A percentile compares a stretch with the other conserved stretches of the same genome.
phyloP scores from a whole-genome alignment of 1,140 invertebrate genomes.

The Heliconius congener region DNA sequence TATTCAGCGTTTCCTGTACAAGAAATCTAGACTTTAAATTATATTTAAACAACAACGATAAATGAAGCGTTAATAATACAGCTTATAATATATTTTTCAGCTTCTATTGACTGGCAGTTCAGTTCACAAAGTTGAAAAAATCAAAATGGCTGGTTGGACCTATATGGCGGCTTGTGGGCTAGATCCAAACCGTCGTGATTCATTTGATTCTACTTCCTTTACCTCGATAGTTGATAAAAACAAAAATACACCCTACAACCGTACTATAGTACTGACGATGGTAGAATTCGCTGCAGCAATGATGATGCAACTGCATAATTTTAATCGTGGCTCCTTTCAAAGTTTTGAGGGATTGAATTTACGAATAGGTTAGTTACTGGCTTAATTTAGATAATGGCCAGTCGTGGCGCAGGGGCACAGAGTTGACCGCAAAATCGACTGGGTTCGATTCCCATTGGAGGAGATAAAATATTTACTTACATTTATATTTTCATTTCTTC shows the following conservation, averaged over 20 bases:
- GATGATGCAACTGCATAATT: slow-evolving; percentile 80
- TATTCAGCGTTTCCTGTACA: too few relatives aligned
- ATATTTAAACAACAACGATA: background rate
- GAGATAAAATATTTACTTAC: too few relatives aligned
- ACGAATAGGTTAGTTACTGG: slow-evolving; percentile 80
- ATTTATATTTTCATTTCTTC: too few relatives aligned
- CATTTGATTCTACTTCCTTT: slow-evolving; percentile 77
- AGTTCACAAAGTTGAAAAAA: slow-evolving; percentile 88
- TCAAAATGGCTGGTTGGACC: slow-evolving; percentile 95
- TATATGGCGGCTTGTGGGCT: slow-evolving; percentile 97
- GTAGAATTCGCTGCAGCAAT: slow-evolving; percentile 78
- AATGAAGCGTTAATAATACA: background rate
- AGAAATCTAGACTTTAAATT: background rate
- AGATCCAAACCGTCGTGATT: slow-evolving; percentile 85
- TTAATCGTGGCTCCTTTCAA: slow-evolving; percentile 77
- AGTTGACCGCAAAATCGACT: too few relatives aligned
- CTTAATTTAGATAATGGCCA: background rate
- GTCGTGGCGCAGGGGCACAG: too few relatives aligned
- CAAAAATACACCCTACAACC: slow-evolving; percentile 63
- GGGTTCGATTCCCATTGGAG: too few relatives aligned
- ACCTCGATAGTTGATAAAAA: slow-evolving; percentile 45
- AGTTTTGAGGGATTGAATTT: slow-evolving; percentile 76
- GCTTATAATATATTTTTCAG: slow-evolving; percentile 42
- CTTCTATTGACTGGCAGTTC: slow-evolving; percentile 65
- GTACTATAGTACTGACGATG: slow-evolving; percentile 75